phyloP scores from a whole-genome alignment of 2,888 invertebrate species.

The Netelia melanura region DNA sequence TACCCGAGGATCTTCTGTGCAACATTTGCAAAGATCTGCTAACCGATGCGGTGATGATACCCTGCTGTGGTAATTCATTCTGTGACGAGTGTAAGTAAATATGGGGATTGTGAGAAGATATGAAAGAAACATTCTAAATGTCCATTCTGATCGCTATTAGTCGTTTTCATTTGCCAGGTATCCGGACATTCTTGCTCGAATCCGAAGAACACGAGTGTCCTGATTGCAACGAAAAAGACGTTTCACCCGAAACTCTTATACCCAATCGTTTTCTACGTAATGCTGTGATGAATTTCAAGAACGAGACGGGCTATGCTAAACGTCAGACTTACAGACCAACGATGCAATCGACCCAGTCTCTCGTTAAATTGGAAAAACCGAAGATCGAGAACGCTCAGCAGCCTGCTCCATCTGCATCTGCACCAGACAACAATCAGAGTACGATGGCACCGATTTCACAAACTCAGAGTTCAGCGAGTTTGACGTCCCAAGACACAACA shows the following conservation, averaged over 20 bases:
- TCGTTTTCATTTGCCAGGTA: conserved; percentile 87
- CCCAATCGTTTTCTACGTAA: conserved; percentile 96
- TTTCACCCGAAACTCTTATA: conserved; percentile 96
- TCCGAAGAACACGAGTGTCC: conserved; percentile 98
- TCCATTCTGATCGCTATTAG: too few relatives aligned
- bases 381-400: conserved; percentile 47
- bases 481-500: conserved; percentile 27
- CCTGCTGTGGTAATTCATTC: conserved; percentile 99
- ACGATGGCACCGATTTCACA: neutral
- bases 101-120: neutral
- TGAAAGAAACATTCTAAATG: conserved; percentile 17
- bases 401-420: neutral
- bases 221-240: conserved; percentile 96
- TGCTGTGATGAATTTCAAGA: conserved; percentile 95
- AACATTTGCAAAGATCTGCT: conserved; percentile 96
- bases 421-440: conserved; percentile 43
- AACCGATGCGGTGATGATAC: conserved; percentile 98
- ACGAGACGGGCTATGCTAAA: conserved; percentile 95
- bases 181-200: conserved; percentile 94
- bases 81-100: conserved; percentile 97
- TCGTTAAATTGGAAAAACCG: conserved; percentile 62
- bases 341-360: conserved; percentile 36
- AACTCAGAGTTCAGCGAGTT: neutral
- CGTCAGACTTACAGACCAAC: conserved; percentile 80
- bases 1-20: conserved; percentile 97